A percentile compares a stretch with the other conserved stretches of the same genome.
phyloP scores from a whole-genome alignment of 2,888 invertebrate species.

The Dolomedes plantarius region DNA sequence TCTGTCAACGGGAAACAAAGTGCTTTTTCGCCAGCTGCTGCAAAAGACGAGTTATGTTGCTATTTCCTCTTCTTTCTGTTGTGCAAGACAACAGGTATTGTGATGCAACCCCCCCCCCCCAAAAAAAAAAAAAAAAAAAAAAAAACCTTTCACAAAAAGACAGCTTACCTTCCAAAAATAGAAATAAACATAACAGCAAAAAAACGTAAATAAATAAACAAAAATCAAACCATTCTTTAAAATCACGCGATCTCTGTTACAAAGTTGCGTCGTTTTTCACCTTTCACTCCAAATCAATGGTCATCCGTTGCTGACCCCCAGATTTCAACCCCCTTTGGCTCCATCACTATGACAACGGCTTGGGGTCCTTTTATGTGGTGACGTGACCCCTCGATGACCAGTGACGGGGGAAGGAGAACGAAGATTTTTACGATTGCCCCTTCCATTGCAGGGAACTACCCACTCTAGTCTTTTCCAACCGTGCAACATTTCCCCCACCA shows the following conservation, averaged over 20 bases:
- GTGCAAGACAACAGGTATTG: constrained; percentile 10
- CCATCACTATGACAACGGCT: constrained; percentile 21
- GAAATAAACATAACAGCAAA: not conserved
- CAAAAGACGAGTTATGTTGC: constrained; percentile 14
- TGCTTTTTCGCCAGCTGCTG: constrained; percentile 10
- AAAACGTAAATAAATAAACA: too few species aligned
- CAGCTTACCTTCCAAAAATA: constrained; percentile 38
- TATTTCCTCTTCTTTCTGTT: constrained; percentile 1
- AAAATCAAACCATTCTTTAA: constrained; percentile 9
- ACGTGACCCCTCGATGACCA: constrained; percentile 56
- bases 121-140: too few species aligned
- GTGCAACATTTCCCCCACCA: constrained; percentile 10
- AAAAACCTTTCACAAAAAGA: constrained; percentile 27
- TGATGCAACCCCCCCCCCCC: constrained; percentile 3
- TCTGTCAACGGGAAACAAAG: not conserved
- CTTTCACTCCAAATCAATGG: constrained; percentile 65
- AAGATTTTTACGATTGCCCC: constrained; percentile 23
- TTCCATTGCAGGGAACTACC: not conserved
- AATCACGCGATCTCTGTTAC: constrained; percentile 42
- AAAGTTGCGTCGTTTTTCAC: constrained; percentile 58
- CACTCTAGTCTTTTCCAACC: constrained; percentile 11
- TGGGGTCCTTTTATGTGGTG: constrained; percentile 6
- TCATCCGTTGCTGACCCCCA: constrained; percentile 39
- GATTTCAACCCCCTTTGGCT: constrained; percentile 8
- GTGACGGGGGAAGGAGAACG: constrained; percentile 20